A percentile compares a stretch with the other conserved stretches of the same genome.
Evolutionary conservation across 2,888 invertebrate genomes (phyloP).

Genomic region (Drosophila lacicola): DNA sequence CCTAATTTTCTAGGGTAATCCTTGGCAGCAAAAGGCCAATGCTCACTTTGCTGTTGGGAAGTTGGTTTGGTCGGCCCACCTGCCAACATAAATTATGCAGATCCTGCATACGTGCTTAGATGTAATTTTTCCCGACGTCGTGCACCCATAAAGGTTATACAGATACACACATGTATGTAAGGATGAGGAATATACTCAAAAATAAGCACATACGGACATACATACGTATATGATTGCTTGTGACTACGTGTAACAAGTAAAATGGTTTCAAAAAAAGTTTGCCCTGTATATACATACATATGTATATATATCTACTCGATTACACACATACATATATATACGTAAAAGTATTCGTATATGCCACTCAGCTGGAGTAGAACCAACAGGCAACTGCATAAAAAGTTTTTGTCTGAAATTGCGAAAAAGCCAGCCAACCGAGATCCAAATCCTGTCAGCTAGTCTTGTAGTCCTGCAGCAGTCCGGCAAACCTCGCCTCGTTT

Average conservation of each 20-base stretch:
- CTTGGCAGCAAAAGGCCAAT: slow-evolving; percentile 58
- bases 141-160: slow-evolving; percentile 67
- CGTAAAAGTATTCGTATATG: slow-evolving; percentile 3
- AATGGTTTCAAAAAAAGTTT: slow-evolving; percentile 30
- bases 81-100: slow-evolving; percentile 82
- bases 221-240: slow-evolving; percentile 10
- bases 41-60: slow-evolving; percentile 28
- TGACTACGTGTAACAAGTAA: slow-evolving; percentile 44
- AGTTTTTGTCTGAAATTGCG: slow-evolving; percentile 69
- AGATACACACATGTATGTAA: slow-evolving; percentile 11
- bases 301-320: background rate
- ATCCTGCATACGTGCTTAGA: slow-evolving; percentile 83
- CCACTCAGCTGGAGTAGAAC: slow-evolving; percentile 17
- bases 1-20: slow-evolving; percentile 83
- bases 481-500: slow-evolving; percentile 53
- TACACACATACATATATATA: slow-evolving; percentile 1
- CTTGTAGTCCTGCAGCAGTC: background rate
- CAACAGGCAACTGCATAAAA: slow-evolving; percentile 68
- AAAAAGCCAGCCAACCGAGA: slow-evolving; percentile 48
- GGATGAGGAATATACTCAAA: slow-evolving; percentile 8
- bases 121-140: slow-evolving; percentile 72
- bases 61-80: slow-evolving; percentile 34
- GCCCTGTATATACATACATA: slow-evolving; percentile 37
- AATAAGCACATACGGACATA: slow-evolving; percentile 8
- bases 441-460: slow-evolving; percentile 13